A percentile compares a stretch with the other conserved stretches of the same genome.
Conservation (phyloP, 2,113 vertebrate genomes). For the Solea solea region DNA sequence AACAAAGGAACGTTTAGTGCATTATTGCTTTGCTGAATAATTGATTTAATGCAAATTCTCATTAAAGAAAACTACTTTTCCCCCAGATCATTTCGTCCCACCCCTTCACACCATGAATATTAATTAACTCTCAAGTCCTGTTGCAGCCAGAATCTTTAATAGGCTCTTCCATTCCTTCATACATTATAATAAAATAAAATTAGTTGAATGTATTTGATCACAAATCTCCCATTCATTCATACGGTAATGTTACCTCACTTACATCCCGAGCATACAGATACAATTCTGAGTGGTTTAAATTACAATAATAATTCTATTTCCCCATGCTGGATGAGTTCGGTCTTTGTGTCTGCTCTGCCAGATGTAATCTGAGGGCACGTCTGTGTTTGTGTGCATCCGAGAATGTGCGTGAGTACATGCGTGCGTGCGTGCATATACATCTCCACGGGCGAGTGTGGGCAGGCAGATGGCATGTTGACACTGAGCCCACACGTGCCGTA, state of each 20-base stretch:
- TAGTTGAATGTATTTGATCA: conserved; percentile 37
- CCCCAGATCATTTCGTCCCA: conserved; percentile 20
- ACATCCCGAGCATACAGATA: conserved; percentile 16
- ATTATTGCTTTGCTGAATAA: conserved; percentile 52
- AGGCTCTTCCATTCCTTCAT: conserved; percentile 38
- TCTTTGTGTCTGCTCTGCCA: conserved; percentile 65
- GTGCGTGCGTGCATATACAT: conserved; percentile 47
- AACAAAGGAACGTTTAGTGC: conserved; percentile 38
- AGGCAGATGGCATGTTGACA: conserved; percentile 68
- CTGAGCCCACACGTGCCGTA: conserved; percentile 69
- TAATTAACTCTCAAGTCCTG: conserved; percentile 6
- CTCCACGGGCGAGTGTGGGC: conserved; percentile 58
- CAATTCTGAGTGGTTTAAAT: conserved; percentile 53
- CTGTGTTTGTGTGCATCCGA: conserved; percentile 11
- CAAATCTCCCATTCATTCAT: conserved; percentile 47
- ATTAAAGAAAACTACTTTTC: conserved; percentile 34
- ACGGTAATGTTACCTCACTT: conserved; percentile 15
- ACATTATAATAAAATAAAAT: conserved; percentile 19
- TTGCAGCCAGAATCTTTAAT: conserved; percentile 39
- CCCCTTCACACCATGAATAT: conserved; percentile 38
- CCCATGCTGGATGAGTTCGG: conserved; percentile 39
- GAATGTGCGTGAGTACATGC: conserved; percentile 20
- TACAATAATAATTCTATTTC: conserved; percentile 60
- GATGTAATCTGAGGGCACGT: conserved; percentile 46
- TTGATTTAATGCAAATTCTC: conserved; percentile 43